Percentiles rank a stretch among this genome's conserved stretches.
These are phyloP conservation scores for Lycocorax pyrrhopterus DNA, from an alignment of 2,113 vertebrate genomes.

Conservation along the genomic window DNA sequence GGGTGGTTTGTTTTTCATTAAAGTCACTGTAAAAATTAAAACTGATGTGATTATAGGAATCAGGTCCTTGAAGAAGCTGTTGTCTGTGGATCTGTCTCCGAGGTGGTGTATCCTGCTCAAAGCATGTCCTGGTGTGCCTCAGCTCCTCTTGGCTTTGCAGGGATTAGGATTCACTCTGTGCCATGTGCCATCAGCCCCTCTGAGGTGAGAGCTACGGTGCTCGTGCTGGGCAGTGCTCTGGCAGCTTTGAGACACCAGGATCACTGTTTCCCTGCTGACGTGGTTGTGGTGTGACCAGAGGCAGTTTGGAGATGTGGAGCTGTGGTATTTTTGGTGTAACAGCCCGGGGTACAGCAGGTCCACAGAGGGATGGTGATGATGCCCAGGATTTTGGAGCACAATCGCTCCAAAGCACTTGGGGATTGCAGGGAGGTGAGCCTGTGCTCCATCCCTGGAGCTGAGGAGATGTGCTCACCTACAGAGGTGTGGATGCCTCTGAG, in stretches of 20 bases:
- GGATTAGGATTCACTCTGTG: accelerated
- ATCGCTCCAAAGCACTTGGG: neutral
- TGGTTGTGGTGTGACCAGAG: neutral
- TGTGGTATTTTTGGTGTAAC: accelerated
- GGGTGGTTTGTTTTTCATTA: neutral
- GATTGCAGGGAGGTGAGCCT: neutral
- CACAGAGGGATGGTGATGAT: accelerated
- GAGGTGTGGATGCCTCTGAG: neutral
- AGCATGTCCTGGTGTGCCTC: neutral
- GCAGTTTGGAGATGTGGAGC: accelerated
- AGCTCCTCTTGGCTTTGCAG: neutral
- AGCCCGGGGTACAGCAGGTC: accelerated
- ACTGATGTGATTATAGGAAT: neutral
- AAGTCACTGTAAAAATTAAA: neutral
- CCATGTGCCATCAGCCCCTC: neutral
- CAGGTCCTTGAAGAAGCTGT: neutral
- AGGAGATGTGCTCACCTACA: neutral
- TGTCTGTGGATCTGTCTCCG: neutral
- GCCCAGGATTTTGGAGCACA: accelerated
- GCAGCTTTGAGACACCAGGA: neutral
- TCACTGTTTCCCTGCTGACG: neutral
- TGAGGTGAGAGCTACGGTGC: neutral
- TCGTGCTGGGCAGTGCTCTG: accelerated
- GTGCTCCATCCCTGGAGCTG: accelerated
- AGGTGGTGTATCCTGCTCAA: neutral